Percentiles rank a stretch among this genome's conserved stretches.
Evolutionary conservation across 1,140 invertebrate species (phyloP).

Genomic region (Ptiloglossa arizonensis): DNA sequence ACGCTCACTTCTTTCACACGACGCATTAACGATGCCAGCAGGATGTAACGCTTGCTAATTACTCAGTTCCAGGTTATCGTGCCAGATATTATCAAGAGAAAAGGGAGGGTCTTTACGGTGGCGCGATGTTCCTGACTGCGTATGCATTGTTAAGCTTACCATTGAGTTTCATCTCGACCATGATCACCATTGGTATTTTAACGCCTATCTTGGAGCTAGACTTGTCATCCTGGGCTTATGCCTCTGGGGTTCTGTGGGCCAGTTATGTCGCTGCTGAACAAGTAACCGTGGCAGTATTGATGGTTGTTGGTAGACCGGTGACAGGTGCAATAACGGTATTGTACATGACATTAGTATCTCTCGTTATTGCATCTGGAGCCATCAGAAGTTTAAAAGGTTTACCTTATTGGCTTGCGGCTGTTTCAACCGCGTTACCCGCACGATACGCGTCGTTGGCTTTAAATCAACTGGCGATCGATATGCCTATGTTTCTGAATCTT

Average conservation of each 20-base stretch:
- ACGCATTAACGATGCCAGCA: background rate
- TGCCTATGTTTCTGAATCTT: constrained; percentile 74
- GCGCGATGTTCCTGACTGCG: constrained; percentile 90
- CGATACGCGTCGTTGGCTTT: constrained; percentile 76
- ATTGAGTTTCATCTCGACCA: constrained; percentile 86
- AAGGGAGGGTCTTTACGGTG: constrained; percentile 92
- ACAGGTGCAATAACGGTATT: constrained; percentile 89
- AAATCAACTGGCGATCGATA: constrained; percentile 75
- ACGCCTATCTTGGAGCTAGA: constrained; percentile 76
- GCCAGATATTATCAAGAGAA: constrained; percentile 95
- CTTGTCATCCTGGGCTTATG: constrained; percentile 73
- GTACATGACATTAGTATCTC: constrained; percentile 88
- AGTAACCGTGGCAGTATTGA: constrained; percentile 90
- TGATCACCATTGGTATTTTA: constrained; percentile 77
- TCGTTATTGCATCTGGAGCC: constrained; percentile 88
- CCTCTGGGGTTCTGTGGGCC: constrained; percentile 86
- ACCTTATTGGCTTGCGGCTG: constrained; percentile 72
- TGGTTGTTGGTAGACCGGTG: constrained; percentile 90
- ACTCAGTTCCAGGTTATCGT: constrained; percentile 90
- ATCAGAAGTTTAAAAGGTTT: constrained; percentile 87
- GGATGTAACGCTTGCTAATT: background rate
- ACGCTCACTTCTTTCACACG: background rate
- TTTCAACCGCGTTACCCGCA: constrained; percentile 76
- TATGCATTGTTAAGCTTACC: constrained; percentile 91
- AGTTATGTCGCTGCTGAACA: constrained; percentile 93